Base-by-base conservation (phyloP, 2,888 invertebrate genomes). In the Parnassius mnemosyne region DNA sequence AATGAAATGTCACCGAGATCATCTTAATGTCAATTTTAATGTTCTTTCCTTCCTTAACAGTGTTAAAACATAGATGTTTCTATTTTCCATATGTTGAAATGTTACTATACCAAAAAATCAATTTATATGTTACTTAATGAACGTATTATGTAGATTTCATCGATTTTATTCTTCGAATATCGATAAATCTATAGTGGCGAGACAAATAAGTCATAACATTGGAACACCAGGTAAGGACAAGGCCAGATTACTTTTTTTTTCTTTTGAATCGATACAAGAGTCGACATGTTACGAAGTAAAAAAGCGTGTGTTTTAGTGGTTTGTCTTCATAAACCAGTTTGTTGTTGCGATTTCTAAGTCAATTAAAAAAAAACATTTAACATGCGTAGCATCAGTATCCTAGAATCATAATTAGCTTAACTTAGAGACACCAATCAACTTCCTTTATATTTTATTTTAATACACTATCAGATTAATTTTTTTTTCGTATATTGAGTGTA, bases 161-260 rank as follows among this genome's bases (percentile, higher is more conserved):
- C 77, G 76, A 78, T 83, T 84, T 82, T 83, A 83, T 85, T 82
- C 79, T 72, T 74, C 74, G 76, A 78, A 81, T 74, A 78, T 71
- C 85, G 74, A 89, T 89, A 89, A 89, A 89, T 89, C 85, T 83
- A 73, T 67, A 69, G 69, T 74, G 71, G 71, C 81, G 84, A 86
- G 89, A 87, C 89, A 85, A 87, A 88, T 88, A 89, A 88, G 90
- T 90, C 89, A 88, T 88, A 90, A 89, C 85, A 87, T 89, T 87
- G 83, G 79, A 70, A 74, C 72, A 78, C 70, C 79, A 67, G 78
- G 81, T 80, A 81, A 85, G 84, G 84, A 81, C 87, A 81, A 82
- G 80, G 79, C 80, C 79, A 71, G 61, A 55, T 66, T 72, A 68
- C 79, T 46, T 46, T 78, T 46, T 78, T 81, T 79, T 80, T 73